Evolutionary conservation across 2,797 vertebrate species (phyloP), one percentile per base, ranked within the genome.

Genomic region (Strix occidentalis): DNA sequence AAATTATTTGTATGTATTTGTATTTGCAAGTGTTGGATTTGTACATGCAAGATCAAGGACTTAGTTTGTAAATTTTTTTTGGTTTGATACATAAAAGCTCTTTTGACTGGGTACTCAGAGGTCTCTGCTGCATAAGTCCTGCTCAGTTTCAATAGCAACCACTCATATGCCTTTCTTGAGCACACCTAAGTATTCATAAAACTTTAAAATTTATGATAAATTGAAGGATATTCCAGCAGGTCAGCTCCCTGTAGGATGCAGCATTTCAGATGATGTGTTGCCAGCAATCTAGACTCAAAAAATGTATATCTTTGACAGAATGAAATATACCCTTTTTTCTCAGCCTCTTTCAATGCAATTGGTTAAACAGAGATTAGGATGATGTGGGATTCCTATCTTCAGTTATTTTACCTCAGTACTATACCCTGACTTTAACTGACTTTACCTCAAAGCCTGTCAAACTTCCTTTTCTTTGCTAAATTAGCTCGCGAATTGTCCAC

Each of bases 381-480:
- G 79, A 61, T 63, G 68, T 57, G 81, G 37, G 39, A 14, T 78
- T 92, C 5, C 1, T 89, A 24, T 82, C 68, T 84, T 91, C 29
- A 17, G 90, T 94, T 93, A 71, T 77, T 95, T 89, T 80, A 95
- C 81, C 94, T 95, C 86, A 80, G 39, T 85, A 13, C 63, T 64
- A 12, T 29, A 63, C 88, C 86, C 85, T 90, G 69, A 39, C 65
- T 93, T 94, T 87, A 90, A 95, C 94, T 94, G 94, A 82, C 93
- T 91, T 95, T 35, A 94, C 86, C 94, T 95, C 93, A 93, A 95
- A 95, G 88, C 81, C 88, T 75, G 60, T 70, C 71, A 56, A 89
- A 94, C 90, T 94, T 95, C 96, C 90, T 95, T 96, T 93, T 74
- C 74, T 91, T 80, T 74, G 78, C 75, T 92, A 65, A 90, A 92